A percentile compares a stretch with the other conserved stretches of the same genome.
Evolutionary conservation across 2,113 vertebrate species (phyloP).

Genomic region (Ciconia maguari): DNA sequence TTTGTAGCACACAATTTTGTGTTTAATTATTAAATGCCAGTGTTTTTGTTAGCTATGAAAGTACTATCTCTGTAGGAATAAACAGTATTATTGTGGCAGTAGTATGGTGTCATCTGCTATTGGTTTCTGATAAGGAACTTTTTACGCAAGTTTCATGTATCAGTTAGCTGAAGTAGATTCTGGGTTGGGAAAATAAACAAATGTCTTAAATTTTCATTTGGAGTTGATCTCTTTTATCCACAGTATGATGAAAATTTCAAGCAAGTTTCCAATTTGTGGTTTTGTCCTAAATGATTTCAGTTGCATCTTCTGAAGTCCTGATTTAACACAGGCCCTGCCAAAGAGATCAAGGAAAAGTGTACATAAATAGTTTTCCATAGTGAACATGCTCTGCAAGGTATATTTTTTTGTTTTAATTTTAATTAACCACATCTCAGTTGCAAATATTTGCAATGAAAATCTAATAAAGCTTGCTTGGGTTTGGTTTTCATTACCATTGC

Average conservation of each 20-base stretch:
- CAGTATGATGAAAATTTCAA: background rate
- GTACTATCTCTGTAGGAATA: background rate
- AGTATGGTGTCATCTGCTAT: background rate
- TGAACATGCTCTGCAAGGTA: background rate
- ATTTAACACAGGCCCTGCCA: background rate
- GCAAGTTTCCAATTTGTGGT: background rate
- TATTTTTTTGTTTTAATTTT: constrained; percentile 17
- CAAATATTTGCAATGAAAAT: constrained; percentile 58
- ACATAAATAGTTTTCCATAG: background rate
- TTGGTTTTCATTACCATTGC: constrained; percentile 54
- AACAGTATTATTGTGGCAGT: background rate
- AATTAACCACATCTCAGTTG: constrained; percentile 6
- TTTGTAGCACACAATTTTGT: background rate
- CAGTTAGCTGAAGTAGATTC: background rate
- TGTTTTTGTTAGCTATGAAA: background rate
- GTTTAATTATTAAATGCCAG: background rate
- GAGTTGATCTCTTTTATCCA: background rate
- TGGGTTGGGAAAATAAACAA: background rate
- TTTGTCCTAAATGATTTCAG: background rate
- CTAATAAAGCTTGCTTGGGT: constrained; percentile 12
- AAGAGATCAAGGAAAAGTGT: background rate
- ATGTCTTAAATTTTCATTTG: constrained; percentile 8
- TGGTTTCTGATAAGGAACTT: background rate
- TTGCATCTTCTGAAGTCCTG: background rate
- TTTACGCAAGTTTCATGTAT: background rate